Evolutionary conservation across 2,888 invertebrate genomes (phyloP).

Genomic region (Calameuta pallipes): DNA sequence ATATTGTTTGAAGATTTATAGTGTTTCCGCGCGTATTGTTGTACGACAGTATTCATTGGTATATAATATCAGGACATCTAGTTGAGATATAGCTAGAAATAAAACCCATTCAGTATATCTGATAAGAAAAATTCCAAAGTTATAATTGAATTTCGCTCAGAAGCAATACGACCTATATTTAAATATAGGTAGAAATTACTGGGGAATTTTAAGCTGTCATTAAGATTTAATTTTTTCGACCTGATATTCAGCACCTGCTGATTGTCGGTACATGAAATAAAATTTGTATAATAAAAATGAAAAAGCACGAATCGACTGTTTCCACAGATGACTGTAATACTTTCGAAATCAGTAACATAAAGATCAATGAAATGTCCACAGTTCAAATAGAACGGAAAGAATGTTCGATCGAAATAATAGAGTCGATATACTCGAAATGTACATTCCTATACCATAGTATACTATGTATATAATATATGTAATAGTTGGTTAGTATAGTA

Average conservation of each 20-base stretch:
- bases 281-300: too few species aligned
- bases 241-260: neutral
- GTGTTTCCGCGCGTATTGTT: neutral
- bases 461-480: too few species aligned
- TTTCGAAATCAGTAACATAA: too few species aligned
- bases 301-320: neutral
- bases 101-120: neutral
- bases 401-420: neutral
- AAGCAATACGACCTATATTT: neutral
- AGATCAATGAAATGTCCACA: neutral
- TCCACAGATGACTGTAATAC: neutral
- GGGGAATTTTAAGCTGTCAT: neutral
- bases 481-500: neutral
- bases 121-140: neutral
- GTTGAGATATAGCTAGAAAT: neutral
- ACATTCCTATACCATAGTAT: neutral
- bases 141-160: neutral
- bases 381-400: neutral
- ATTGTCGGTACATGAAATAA: too few species aligned
- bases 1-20: neutral
- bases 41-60: neutral
- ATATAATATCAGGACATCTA: neutral
- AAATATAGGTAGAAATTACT: neutral
- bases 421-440: neutral
- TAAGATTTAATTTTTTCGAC: neutral